phyloP scores from a whole-genome alignment of 1,140 invertebrate species.

The Drosophila arawakana region DNA sequence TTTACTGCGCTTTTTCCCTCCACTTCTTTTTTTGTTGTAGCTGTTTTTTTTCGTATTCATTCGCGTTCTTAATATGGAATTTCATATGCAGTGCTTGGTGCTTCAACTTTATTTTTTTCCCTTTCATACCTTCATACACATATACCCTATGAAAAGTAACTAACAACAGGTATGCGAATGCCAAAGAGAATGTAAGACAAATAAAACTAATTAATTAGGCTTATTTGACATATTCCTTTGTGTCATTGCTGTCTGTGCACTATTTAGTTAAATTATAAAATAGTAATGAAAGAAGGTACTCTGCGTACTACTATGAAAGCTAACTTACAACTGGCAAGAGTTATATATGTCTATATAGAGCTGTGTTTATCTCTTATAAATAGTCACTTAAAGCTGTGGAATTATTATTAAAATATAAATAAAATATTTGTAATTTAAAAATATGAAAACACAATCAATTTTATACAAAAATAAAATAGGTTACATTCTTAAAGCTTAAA shows the following conservation, averaged over 20 bases:
- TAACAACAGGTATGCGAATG: neutral
- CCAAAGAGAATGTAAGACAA: neutral
- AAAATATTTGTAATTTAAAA: no score
- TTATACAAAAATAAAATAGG: no score
- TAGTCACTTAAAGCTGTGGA: no score
- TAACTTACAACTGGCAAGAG: no score
- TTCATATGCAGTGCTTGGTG: conserved; percentile 5
- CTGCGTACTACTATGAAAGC: no score
- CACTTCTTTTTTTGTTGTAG: neutral
- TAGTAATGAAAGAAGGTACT: no score
- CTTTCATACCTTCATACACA: neutral
- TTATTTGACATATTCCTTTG: neutral
- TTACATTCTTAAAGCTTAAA: no score
- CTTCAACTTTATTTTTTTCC: neutral
- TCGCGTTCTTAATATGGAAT: neutral
- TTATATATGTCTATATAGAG: no score
- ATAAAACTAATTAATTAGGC: neutral
- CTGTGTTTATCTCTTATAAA: no score
- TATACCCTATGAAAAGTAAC: neutral
- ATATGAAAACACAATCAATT: no score
- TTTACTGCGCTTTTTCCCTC: conserved; percentile 10
- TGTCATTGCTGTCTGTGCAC: neutral
- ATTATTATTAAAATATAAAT: no score
- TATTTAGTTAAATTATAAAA: no score
- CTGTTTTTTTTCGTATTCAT: neutral